A percentile compares a stretch with the other conserved stretches of the same genome.
Conservation (phyloP, 2,113 vertebrate species). For the Pseudorasbora parva region DNA sequence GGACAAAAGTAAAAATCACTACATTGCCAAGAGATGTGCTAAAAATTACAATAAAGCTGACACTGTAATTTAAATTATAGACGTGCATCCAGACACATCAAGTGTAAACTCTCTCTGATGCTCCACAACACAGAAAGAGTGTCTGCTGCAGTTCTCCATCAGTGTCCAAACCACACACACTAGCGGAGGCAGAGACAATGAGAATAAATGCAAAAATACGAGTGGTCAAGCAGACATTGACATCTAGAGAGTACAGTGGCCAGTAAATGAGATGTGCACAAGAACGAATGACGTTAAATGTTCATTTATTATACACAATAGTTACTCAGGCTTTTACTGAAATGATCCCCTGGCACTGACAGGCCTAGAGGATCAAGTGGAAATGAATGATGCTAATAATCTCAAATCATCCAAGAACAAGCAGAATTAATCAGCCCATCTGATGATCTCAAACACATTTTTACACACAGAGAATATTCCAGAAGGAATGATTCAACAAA, state of each 20-base stretch:
- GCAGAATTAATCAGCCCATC: background rate
- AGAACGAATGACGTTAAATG: background rate
- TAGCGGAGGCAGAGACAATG: background rate
- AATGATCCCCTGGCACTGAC: background rate
- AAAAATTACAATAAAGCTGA: background rate
- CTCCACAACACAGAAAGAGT: background rate
- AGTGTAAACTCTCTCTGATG: background rate
- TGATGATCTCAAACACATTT: background rate
- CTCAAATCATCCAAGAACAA: background rate
- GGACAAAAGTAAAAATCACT: no score
- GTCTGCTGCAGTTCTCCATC: slow-evolving; percentile 19
- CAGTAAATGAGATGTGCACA: background rate
- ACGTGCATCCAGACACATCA: background rate
- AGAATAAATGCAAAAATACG: background rate
- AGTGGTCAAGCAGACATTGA: background rate
- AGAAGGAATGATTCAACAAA: background rate
- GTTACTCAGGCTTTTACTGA: no score
- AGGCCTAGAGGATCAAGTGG: background rate
- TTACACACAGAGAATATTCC: background rate
- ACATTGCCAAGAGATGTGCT: background rate
- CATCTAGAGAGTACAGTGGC: background rate
- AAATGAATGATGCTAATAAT: background rate
- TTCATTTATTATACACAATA: background rate
- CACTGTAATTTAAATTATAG: background rate
- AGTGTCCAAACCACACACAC: slow-evolving; percentile 14